Evolutionary conservation across 2,888 invertebrate genomes (phyloP), one percentile per base, ranked within the genome.

Genomic region (Andrena dorsata): DNA sequence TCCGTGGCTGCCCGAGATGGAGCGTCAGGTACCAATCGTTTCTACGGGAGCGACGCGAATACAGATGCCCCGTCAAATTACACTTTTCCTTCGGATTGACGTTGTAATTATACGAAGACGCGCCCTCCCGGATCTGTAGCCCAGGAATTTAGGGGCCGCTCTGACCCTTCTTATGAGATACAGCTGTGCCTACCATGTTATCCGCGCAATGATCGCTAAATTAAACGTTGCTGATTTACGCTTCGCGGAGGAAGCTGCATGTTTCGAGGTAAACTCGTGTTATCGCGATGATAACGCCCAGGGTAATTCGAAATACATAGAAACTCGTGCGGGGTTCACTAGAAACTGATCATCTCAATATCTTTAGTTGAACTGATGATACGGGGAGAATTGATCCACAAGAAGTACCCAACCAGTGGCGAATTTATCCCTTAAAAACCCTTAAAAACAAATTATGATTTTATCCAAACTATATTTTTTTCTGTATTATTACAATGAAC

Each of bases 71-170:
- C 32, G 10, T 26, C n/a, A 8, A 7, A 35, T 32, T 13, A 41
- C 61, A 56, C 23, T 35, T 63, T 30, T 8, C 20, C 16, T 16
- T 65, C 16, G 60, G 20, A 49, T 35, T 63, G 7, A 20, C 20
- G 26, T 23, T n/a, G n/a, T 53, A 75, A 69, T 75, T 61, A 41
- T 16, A 51, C 7, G 20, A 20, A 5, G 2, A 23, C 26, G 10
- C 6, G 41, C 49, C 47, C 66, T 69, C 13, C 30, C 28, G 26
- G 13, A 69, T 53, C 26, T 35, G 32, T 76, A 63, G 63, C 69
- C 51, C 10, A 35, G 8, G 2, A 41, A 69, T 41, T 63, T 68
- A 41, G n/a, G 41, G 53, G 23, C 3, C 2, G 6, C 53, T 26
- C n/a, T 35, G 10, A 41, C 26, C 51, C 35, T 28, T 32, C 26